Conservation (phyloP, 2,113 vertebrate genomes). For the rabbit (Oryctolagus cuniculus) region mOryCun1.1 NC_091432.1:238018501-238019000, state of each 20-base stretch:
- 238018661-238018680: neutral
- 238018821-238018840: neutral
- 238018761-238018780: neutral
- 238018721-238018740: no score
- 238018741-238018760: neutral
- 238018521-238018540: neutral
- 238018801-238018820: no score
- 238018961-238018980: neutral
- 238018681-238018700: neutral
- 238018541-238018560: accelerated
- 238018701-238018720: neutral
- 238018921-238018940: neutral
- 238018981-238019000: neutral
- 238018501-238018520: no score
- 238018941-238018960: neutral
- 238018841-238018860: no score
- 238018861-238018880: neutral
- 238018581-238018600: neutral
- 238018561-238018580: accelerated
- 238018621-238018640: accelerated
- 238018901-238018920: accelerated
- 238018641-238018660: accelerated
- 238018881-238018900: accelerated
- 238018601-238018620: accelerated
- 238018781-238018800: neutral